Conservation (phyloP, 2,888 invertebrate genomes). For the Tiliacea citrago region DNA sequence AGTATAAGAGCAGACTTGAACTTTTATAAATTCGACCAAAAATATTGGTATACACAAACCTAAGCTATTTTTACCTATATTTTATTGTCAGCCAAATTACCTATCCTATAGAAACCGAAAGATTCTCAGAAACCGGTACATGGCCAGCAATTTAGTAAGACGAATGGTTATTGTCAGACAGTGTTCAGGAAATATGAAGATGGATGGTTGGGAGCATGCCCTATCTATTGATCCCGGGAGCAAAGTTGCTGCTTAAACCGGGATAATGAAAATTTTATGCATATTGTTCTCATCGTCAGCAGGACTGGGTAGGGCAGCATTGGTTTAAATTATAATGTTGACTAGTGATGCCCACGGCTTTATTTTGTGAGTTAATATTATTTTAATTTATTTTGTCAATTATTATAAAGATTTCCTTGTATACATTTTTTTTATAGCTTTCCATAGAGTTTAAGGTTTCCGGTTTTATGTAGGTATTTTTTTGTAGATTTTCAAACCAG, state of each 20-base stretch:
- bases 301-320: slow-evolving; percentile 1
- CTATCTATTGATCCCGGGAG: slow-evolving; percentile 70
- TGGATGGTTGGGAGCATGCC: slow-evolving; percentile 76
- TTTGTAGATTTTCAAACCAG: background rate
- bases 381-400: background rate
- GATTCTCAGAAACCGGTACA: slow-evolving; percentile 71
- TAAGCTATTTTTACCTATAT: slow-evolving; percentile 44
- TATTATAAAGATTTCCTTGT: background rate
- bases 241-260: slow-evolving; percentile 46
- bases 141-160: slow-evolving; percentile 82
- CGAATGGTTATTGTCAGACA: slow-evolving; percentile 82
- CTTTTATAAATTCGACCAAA: background rate
- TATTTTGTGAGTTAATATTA: no score
- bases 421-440: background rate
- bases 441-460: background rate
- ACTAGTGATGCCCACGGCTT: background rate
- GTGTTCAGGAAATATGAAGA: slow-evolving; percentile 84
- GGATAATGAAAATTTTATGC: slow-evolving; percentile 55
- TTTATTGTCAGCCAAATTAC: slow-evolving; percentile 64
- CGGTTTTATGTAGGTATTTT: background rate
- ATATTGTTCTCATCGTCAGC: slow-evolving; percentile 32
- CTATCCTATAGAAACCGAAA: slow-evolving; percentile 43
- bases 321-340: slow-evolving; percentile 27
- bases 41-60: background rate
- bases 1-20: background rate